Percentiles rank a stretch among this genome's conserved stretches.
Conservation (phyloP, 2,888 invertebrate genomes). For the Cyrtodaria siliqua region DNA sequence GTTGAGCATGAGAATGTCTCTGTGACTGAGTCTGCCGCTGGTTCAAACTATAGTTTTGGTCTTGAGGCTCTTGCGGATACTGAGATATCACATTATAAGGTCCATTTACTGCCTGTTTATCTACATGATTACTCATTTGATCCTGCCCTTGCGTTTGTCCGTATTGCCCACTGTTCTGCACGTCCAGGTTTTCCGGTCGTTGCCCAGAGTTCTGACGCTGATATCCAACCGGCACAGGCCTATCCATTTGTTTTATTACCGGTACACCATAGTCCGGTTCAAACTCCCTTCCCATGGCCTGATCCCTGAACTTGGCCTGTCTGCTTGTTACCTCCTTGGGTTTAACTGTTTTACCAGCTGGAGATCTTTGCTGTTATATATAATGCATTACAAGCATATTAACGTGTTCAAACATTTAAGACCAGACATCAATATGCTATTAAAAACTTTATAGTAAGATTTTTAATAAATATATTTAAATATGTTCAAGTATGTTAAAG, state of each 20-base stretch:
- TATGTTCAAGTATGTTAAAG: too few relatives aligned
- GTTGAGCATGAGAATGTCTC: conserved; percentile 29
- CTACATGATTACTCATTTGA: conserved; percentile 46
- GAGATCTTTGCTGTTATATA: conserved; percentile 1
- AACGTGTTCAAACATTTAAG: too few relatives aligned
- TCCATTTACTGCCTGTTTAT: conserved; percentile 54
- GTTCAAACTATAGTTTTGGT: conserved; percentile 30
- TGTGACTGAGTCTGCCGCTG: conserved; percentile 42
- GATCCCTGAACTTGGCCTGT: conserved; percentile 69
- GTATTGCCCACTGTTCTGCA: conserved; percentile 36
- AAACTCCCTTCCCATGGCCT: conserved; percentile 74
- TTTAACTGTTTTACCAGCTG: conserved; percentile 20
- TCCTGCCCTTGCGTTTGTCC: conserved; percentile 33
- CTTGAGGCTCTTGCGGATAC: conserved; percentile 25
- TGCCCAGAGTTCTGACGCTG: conserved; percentile 27
- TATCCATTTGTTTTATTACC: conserved; percentile 29
- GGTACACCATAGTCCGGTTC: conserved; percentile 66
- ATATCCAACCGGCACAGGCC: conserved; percentile 39
- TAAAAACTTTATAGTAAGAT: too few relatives aligned
- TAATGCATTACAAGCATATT: not conserved
- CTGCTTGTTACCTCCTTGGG: conserved; percentile 63
- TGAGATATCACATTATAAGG: conserved; percentile 50
- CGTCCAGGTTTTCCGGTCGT: conserved; percentile 57
- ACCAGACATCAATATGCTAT: too few relatives aligned
- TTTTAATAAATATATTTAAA: too few relatives aligned